Base-by-base conservation (phyloP, 2,113 vertebrate genomes). In the Aythya baeri region DNA sequence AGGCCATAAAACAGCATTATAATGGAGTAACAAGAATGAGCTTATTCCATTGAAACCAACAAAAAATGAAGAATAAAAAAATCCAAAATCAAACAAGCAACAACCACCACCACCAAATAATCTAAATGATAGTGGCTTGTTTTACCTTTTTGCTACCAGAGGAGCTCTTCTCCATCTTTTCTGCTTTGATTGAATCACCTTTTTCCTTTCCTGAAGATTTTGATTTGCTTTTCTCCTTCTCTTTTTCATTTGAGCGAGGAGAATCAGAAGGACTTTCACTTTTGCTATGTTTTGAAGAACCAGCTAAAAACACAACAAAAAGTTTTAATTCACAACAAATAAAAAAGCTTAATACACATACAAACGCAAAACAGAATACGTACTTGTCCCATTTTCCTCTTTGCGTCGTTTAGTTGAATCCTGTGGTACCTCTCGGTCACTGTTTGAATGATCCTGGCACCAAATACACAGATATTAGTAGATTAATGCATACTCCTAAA, bases 181-280 rank as follows among this genome's bases (percentile, higher is more conserved):
- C 98, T 23, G 98, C 97, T 98, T 99, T 99, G 96, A 99, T 98
- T 46, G 98, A 98, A 77, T 99, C 99, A 1, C 98, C 97, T 94
- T 99, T 99, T 96, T 99, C 99, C 98, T 99, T 99, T 95, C 99
- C 98, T 95, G 99, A 99, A 86, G 99, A 99, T 96, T 99, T 99
- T 75, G 99, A 99, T 96, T 99, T 99, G 97, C 97, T 98, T 97
- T 99, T 99, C 90, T 99, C 99, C 79, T 99, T 99, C 82, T 99
- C 99, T 89, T 98, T 98, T 83, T 98, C 98, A 86, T 97, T 98
- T 54, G 99, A 98, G 72, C 98, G 98, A 44, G 99, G 99, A 50
- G 99, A 99, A 97, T 99, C 99, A 54, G 98, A 98, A 25, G 99
- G 99, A 96, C 99, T 99, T 93, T 98, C 97, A 95, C 99, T 99